Conservation (phyloP, 37 sponge, comb jelly and placozoan genomes). For the Amphimedon queenslandica region DNA sequence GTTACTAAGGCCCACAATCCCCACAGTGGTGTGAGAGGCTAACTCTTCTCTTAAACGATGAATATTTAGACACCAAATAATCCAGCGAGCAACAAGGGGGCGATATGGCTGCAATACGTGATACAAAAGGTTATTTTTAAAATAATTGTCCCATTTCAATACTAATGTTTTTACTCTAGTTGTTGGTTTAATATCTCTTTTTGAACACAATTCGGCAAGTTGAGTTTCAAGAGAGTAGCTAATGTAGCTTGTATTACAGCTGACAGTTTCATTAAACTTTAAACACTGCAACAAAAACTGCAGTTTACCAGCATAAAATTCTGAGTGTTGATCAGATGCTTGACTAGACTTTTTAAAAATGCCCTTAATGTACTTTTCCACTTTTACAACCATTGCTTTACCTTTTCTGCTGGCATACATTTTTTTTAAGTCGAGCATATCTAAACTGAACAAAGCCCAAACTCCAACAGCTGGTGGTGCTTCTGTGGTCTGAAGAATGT, state of each 20-base stretch:
- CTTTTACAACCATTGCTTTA: not conserved
- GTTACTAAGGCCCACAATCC: conserved; percentile 57
- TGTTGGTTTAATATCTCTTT: not conserved
- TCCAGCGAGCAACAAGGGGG: conserved; percentile 65
- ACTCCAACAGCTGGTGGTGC: conserved; percentile 48
- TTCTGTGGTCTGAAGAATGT: conserved; percentile 16
- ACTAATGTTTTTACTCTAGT: conserved; percentile 3
- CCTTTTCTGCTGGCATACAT: conserved; percentile 5
- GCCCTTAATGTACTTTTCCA: not conserved
- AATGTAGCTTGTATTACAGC: conserved; percentile 21
- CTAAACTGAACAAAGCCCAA: conserved; percentile 53
- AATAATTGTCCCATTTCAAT: conserved; percentile 22
- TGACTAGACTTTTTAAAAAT: not conserved
- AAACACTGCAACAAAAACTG: conserved; percentile 3
- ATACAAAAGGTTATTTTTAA: conserved; percentile 43
- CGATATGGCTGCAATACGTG: conserved; percentile 30
- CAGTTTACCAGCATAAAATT: conserved; percentile 2
- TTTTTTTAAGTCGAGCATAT: conserved; percentile 20
- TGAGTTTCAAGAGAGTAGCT: conserved; percentile 38
- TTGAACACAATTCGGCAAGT: conserved; percentile 1
- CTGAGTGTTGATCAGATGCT: not conserved
- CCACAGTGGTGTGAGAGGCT: conserved; percentile 57
- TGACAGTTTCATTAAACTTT: conserved; percentile 10
- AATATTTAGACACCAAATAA: conserved; percentile 53
- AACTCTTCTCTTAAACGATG: conserved; percentile 55